Evolutionary conservation across 2,797 vertebrate species (phyloP), one percentile per base, ranked within the genome.

Genomic region (Spea hammondii): DNA sequence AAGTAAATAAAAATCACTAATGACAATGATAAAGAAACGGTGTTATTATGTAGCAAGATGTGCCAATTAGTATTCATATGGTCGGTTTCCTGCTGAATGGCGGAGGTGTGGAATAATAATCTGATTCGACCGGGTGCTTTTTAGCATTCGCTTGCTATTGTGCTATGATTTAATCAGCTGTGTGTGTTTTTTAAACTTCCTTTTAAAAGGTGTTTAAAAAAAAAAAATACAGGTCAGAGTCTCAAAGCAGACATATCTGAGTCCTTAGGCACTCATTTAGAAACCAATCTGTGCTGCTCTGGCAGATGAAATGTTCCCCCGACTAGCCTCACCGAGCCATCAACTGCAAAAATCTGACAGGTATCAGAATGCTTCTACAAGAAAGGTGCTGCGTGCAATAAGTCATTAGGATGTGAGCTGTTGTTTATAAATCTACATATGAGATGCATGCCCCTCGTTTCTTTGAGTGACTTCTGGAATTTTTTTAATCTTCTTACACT

Each of bases 21-120:
- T 70, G 84, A 82, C n/a, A 60, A 82, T 79, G 81, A 70, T 74
- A 53, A 32, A 62, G 65, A 79, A 78, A 78, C 83, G 77, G 76
- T 80, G 83, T 86, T 80, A 86, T 85, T 86, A 86, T 85, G 82
- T 74, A 88, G 50, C 47, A 77, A 67, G 6, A 70, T 86, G 86
- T 83, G 75, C 78, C 5, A 78, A 83, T 73, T 85, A 83, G 59
- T 72, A 85, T 85, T 87, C 77, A 86, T 74, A 48, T 45, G 86
- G 65, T 6, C 83, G 54, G 62, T 78, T 74, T 79, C 69, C 12
- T 54, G 54, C 72, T 85, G 82, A 79, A 86, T 87, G 70, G 87
- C 84, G 76, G 67, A 86, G 85, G 77, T 14, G n/a, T 80, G 4
- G 55, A 87, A 83, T 13, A 84, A 65, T 65, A 85, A 79, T 10